These are phyloP conservation scores for Venturia canescens DNA, from an alignment of 1,140 invertebrate genomes.

Conservation along the genomic window DNA sequence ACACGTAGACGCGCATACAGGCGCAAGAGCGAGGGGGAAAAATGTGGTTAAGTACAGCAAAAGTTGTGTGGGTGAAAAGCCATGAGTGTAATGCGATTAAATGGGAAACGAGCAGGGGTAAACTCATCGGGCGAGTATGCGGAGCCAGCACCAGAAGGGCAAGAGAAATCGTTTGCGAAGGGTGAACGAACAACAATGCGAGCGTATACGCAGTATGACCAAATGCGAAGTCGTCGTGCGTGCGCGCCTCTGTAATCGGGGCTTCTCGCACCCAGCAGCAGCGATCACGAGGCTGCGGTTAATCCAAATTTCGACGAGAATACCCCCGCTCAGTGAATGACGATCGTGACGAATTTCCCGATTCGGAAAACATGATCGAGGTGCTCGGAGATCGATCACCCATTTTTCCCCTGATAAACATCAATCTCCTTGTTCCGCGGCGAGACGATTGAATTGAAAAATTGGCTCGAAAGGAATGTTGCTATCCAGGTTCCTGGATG, in stretches of 20 bases:
- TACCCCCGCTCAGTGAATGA: background rate
- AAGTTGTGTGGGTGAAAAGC: constrained; percentile 2
- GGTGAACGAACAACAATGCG: background rate
- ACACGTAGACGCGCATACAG: background rate
- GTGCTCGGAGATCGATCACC: background rate
- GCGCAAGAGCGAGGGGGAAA: background rate
- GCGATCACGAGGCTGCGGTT: background rate
- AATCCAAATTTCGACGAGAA: background rate
- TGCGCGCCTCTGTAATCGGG: background rate
- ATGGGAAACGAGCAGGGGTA: background rate
- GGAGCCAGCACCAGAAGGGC: background rate
- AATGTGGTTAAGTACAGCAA: background rate
- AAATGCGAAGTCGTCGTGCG: background rate
- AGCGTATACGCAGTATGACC: background rate
- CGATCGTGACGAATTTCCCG: background rate
- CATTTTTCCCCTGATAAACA: background rate
- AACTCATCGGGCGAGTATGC: background rate
- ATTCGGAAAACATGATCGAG: background rate
- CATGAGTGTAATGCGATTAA: background rate
- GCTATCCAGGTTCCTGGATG: background rate
- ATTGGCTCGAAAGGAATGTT: background rate
- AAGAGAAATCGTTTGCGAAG: background rate
- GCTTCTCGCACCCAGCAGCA: background rate
- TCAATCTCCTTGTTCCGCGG: background rate
- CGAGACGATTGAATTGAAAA: background rate